Evolutionary conservation across 2,888 invertebrate genomes (phyloP), one percentile per base, ranked within the genome.

Genomic region (Eupithecia centaureata): DNA sequence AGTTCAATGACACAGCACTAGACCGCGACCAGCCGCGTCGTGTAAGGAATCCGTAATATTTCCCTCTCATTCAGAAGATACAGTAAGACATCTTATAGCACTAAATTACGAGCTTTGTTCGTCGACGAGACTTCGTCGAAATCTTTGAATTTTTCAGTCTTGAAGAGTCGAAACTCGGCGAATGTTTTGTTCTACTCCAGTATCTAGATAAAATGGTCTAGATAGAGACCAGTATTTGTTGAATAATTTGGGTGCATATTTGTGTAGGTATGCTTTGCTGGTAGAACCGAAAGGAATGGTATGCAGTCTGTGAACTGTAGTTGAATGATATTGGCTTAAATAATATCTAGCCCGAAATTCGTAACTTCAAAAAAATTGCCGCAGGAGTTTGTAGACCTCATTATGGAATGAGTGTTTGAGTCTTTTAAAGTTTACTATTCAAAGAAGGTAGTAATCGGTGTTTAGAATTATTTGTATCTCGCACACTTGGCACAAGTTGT

Each of bases 1-100:
- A 74, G 75, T 69, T 75, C 73, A 75, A 73, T 62, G 76, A 74
- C 76, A 63, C 42, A 33, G 59, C 68, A 63, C 58, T 63, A 72
- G 68, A 73, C 68, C 70, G 67, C 67, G 66, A 59, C 68, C 65
- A 58, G 71, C 63, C 68, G 54, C 58, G 28, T 42, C 74, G 76
- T 74, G 76, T 13, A 61, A 61, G 38, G 74, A 76, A 73, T 74
- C 60, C 56, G 61, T 74, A 70, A 74, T 71, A 71, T 63, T 69
- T 67, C 47, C 67, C 60, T 64, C 60, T 65, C 70, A 73, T 67
- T 68, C 65, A 56, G 61, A 67, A 61, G 68, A 71, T 68, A 67
- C 71, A 66, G 60, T 65, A 51, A 63, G 28, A 57, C 38, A 63
- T 56, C 51, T 38, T 25, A 61, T 62, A 59, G 22, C 10, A 28